Base-by-base conservation (phyloP, 1,140 invertebrate genomes). In the Arctopsyche grandis region DNA sequence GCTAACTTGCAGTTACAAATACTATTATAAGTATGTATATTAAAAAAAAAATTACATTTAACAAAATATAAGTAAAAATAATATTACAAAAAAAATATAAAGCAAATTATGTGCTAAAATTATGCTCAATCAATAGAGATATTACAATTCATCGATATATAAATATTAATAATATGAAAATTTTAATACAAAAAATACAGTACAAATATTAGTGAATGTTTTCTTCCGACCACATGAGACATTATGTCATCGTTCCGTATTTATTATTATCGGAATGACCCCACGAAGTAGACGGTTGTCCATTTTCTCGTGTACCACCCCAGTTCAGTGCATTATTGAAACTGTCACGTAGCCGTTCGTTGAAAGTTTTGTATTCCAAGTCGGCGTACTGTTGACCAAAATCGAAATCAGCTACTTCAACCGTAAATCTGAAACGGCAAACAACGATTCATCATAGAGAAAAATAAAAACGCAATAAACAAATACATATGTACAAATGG, bases 321-420 rank as follows among this genome's bases (percentile, higher is more conserved):
- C 86, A 86, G 77, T 85, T 88, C 75, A 91, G 87, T 1, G 92
- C 90, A 82, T 91, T 92, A 74, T 90, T 89, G 79, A 96, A 91
- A n/a, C 94, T 94, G 81, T 95, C 94, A 26, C 91, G 87, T 1
- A 96, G 88, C 58, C 95, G 89, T 83, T 96, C 94, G 5, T 90
- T 89, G 84, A 97, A 96, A 22, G 94, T 95, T 88, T 95, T 96
- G 83, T 96, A 96, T 80, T 95, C 94, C 85, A 95, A 89, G 78
- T 96, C 93, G 9, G 91, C 89, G 44, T 88, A 90, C 85, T 91
- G 91, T 81, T 94, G 92, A 0, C 94, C 93, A 85, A 96, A 97
- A 86, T 97, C 94, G 84, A 97, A 96, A 84, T 96, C 93, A 0
- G 95, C 95, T 1, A 96, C 94, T 89, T 97, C 95, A 16, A 96